phyloP scores from a whole-genome alignment of 2,797 vertebrate genomes.

The Scomberomorus guttatus region DNA sequence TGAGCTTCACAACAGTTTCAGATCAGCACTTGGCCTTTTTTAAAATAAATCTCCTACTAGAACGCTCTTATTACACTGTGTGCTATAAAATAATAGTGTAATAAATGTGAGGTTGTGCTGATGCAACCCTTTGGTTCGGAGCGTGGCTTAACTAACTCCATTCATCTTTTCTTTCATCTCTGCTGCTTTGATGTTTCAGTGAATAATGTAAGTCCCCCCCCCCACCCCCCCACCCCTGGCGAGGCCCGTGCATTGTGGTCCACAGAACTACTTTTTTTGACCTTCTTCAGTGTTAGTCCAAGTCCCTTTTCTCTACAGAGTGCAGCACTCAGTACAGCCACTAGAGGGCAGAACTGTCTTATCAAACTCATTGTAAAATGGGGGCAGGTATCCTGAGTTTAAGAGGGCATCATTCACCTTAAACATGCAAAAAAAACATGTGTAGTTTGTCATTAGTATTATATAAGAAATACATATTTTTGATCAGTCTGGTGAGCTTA shows the following conservation, averaged over 20 bases:
- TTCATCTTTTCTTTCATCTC: slow-evolving; percentile 28
- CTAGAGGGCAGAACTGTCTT: slow-evolving; percentile 44
- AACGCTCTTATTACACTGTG: not conserved
- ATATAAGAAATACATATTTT: not conserved
- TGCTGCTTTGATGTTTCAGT: slow-evolving; percentile 34
- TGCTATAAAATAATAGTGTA: not conserved
- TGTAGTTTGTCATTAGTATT: slow-evolving; percentile 9
- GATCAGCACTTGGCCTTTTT: not conserved
- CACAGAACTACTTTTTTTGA: slow-evolving; percentile 9
- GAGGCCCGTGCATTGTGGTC: slow-evolving; percentile 14
- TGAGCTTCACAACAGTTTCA: not conserved
- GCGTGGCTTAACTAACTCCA: not conserved
- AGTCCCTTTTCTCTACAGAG: not conserved
- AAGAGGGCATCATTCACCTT: not conserved
- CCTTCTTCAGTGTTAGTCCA: no score
- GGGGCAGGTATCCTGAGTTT: not conserved
- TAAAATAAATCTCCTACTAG: not conserved
- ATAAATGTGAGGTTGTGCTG: slow-evolving; percentile 21
- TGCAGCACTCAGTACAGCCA: slow-evolving; percentile 18
- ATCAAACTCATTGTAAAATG: not conserved
- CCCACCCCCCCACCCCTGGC: no score
- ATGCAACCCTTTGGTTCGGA: not conserved
- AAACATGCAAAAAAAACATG: slow-evolving; percentile 3
- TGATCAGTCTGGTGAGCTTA: not conserved
- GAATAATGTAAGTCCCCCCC: slow-evolving; percentile 15